phyloP scores from a whole-genome alignment of 1,140 invertebrate species.

The silkworm (Bombyx mori) region DNA sequence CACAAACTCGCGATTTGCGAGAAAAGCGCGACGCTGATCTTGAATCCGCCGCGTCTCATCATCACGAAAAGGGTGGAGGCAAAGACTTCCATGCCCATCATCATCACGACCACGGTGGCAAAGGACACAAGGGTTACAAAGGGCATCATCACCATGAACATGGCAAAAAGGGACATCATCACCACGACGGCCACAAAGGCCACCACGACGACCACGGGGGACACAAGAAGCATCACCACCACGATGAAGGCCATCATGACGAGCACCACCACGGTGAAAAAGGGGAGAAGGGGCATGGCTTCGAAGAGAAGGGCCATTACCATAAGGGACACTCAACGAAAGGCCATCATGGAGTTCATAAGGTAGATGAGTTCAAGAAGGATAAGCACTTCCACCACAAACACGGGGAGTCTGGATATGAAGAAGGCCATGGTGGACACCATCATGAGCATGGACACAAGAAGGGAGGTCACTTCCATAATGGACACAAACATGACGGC shows the following conservation, averaged over 20 bases:
- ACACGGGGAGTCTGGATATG: conserved; percentile 78
- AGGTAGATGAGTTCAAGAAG: conserved; percentile 78
- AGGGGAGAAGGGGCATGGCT: conserved; percentile 75
- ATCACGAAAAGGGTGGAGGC: conserved; percentile 58
- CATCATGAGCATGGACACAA: conserved; percentile 78
- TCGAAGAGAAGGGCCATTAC: conserved; percentile 74
- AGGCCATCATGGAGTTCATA: conserved; percentile 82
- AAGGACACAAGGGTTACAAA: conserved; percentile 70
- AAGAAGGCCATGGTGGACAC: conserved; percentile 75
- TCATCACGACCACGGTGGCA: conserved; percentile 68
- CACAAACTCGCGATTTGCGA: conserved; percentile 30
- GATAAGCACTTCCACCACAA: conserved; percentile 79
- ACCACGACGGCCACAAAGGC: conserved; percentile 78
- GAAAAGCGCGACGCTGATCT: conserved; percentile 44
- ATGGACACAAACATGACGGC: conserved; percentile 75
- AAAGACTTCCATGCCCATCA: conserved; percentile 65
- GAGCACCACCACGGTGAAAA: conserved; percentile 79
- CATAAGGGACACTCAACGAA: conserved; percentile 84
- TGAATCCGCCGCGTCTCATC: conserved; percentile 43
- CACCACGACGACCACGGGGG: conserved; percentile 80
- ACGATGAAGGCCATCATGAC: conserved; percentile 80
- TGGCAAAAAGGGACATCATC: conserved; percentile 80
- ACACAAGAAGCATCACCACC: conserved; percentile 81
- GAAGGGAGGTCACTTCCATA: conserved; percentile 78
- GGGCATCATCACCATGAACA: conserved; percentile 77